Base-by-base conservation (phyloP, 2,113 vertebrate genomes). In the Triplophysa dalaica region DNA sequence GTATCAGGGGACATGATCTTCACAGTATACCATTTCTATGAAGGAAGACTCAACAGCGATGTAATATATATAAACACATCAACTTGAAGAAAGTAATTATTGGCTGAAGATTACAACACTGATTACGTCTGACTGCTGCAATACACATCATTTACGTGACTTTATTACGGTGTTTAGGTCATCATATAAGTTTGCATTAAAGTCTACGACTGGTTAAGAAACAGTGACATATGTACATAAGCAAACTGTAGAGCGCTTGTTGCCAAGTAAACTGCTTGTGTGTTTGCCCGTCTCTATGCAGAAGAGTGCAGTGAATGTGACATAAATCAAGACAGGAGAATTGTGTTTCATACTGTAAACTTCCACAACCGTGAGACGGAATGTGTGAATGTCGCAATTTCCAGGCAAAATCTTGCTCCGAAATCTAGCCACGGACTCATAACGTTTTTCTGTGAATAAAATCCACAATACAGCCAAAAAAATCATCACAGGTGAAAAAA, bases 181-280 rank as follows among this genome's bases (percentile, higher is more conserved):
- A 54, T 41, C 14, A 29, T 78, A 73, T 78, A 21, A 33, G 21
- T 45, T 26, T 14, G 21, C 4, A 43, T 56, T 74, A 13, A 78
- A 73, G 63, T 61, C n/a, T 50, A 69, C 9, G 21, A 45, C 21
- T 63, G 80, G 78, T 79, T 70, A 58, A 84, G 68, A 76, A 83
- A 83, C 56, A 41, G 70, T 88, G 87, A 90, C 89, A 87, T 88
- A 85, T 88, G 80, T 88, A 68, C 26, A 38, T 73, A 85, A 91
- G 85, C 80, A 83, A 88, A 89, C 74, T 86, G 83, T 56, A 76
- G 41, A 76, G 56, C 38, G 41, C 22, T 58, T 56, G 45, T 68
- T 43, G 66, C 74, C 80, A 81, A 64, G 48, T 77, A 77, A 52
- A 81, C 62, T 38, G 41, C 56, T 52, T 26, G 52, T 70, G 64